Evolutionary conservation across 2,113 vertebrate species (phyloP).

Genomic region (Calyptommatus sinebrachiatus): DNA sequence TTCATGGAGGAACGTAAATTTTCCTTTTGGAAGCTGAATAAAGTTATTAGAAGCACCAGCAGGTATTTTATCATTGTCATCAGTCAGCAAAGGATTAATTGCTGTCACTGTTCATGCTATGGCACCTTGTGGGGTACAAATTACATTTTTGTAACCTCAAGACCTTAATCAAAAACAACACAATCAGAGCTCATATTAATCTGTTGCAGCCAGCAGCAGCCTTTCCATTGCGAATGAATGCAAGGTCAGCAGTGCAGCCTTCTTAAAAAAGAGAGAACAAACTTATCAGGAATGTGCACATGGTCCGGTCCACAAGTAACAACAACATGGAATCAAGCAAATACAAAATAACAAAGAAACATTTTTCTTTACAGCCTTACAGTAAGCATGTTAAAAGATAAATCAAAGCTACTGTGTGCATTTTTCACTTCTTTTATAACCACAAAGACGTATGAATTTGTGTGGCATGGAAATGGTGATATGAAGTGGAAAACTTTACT

Average conservation of each 20-base stretch:
- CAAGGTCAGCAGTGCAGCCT: conserved; percentile 63
- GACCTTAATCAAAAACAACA: conserved; percentile 84
- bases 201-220: conserved; percentile 52
- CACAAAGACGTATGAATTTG: neutral
- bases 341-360: conserved; percentile 16
- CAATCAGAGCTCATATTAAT: conserved; percentile 70
- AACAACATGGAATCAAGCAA: conserved; percentile 42
- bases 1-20: conserved; percentile 54
- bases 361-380: conserved; percentile 12
- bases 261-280: conserved; percentile 2
- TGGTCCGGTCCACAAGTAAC: conserved; percentile 50
- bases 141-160: conserved; percentile 83
- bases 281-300: conserved; percentile 63
- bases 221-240: conserved; percentile 54
- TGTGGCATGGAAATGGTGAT: conserved; percentile 2
- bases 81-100: conserved; percentile 81
- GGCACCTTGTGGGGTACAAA: conserved; percentile 77
- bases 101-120: conserved; percentile 67
- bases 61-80: conserved; percentile 82
- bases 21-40: conserved; percentile 75
- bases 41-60: conserved; percentile 72
- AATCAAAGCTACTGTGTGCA: conserved; percentile 18
- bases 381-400: conserved; percentile 26
- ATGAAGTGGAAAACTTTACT: neutral
- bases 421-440: neutral